Base-by-base conservation (phyloP, 2,797 vertebrate genomes). In the Channa striata region DNA sequence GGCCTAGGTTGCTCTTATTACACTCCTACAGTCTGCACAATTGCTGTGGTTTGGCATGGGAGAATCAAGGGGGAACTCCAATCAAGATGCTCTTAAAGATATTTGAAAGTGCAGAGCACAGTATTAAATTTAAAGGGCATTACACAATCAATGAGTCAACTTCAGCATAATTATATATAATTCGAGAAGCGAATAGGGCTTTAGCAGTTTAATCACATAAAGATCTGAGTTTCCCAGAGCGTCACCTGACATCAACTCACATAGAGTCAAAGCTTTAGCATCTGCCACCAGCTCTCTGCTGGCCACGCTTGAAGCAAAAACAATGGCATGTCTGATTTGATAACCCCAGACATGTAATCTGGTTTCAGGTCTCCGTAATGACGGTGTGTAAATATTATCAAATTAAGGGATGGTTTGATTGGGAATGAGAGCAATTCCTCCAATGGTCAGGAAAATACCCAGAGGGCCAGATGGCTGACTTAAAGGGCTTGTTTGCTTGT, bases 381-480 rank as follows among this genome's bases (percentile, higher is more conserved):
- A 80, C 11, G 44, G 52, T 59, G 80, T 79, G 78, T 87, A 87
- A 86, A 89, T 83, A 90, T 87, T 71, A 84, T 82, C 65, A 68
- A 83, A 84, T 80, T 74, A 79, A 81, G 60, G 42, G 43, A 44
- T 68, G 76, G 81, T 84, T 84, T 81, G 68, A 84, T 82, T 76
- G 77, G 46, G 67, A 82, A 82, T 40, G 51, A 68, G 63, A 30
- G 60, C 69, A 69, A 84, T 86, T 75, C 77, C 72, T 80, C 59
- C 52, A 77, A 77, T 54, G 72, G 77, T 76, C 79, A 80, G 68
- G 51, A 81, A 79, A 82, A 84, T 81, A 81, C 77, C 85, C 81
- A 17, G 68, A 81, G 87, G 76, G 60, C 34, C 46, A 8, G 53
- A 68, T 36, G 63, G 61, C 68, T 66, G 69, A 57, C 80, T 59